These are phyloP conservation scores for Arrhopalites spinosus DNA, from an alignment of 2,888 invertebrate species.

Conservation along the genomic window DNA sequence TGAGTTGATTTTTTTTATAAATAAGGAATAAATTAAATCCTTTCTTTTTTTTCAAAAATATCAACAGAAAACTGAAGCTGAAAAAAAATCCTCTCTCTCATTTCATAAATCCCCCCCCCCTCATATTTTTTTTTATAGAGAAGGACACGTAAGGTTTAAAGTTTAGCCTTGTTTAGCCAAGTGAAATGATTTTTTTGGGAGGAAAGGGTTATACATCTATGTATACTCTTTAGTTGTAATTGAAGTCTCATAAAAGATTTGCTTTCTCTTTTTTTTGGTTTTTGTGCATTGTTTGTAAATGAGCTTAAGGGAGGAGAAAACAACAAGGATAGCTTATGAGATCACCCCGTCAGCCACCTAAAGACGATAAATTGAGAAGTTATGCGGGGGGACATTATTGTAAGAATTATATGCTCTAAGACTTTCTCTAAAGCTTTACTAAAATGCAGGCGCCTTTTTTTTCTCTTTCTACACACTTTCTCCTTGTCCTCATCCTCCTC, in stretches of 20 bases:
- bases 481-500: background rate
- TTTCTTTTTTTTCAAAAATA: constrained; percentile 5
- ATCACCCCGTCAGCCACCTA: constrained; percentile 3
- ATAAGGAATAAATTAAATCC: constrained; percentile 28
- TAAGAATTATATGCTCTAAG: background rate
- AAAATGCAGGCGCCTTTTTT: no score
- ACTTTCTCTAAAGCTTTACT: background rate
- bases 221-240: no score
- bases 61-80: background rate
- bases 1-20: constrained; percentile 24
- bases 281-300: background rate
- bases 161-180: no score
- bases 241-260: no score
- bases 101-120: background rate
- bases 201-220: no score
- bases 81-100: background rate
- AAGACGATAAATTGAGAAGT: constrained; percentile 26
- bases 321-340: background rate
- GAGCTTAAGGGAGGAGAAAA: background rate
- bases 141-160: no score
- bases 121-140: constrained; percentile 4
- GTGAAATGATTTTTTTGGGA: no score
- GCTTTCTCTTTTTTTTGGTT: background rate
- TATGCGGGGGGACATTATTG: constrained; percentile 3
- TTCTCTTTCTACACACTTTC: background rate